Conservation (phyloP, 35 echinoderm and acorn worm genomes). For the Amphiura filiformis region DNA sequence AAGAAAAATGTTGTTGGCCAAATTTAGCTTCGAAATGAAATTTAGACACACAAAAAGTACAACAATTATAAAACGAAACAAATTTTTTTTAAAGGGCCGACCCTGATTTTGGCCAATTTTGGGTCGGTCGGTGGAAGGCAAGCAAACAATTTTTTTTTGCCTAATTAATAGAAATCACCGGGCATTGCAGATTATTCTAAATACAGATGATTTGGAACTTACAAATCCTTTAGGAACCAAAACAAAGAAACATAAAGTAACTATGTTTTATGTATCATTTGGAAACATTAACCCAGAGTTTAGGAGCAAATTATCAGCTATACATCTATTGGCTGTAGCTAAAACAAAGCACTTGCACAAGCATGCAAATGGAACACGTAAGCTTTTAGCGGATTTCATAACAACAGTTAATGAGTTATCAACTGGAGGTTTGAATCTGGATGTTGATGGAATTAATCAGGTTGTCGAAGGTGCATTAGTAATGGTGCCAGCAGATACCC, state of each 20-base stretch:
- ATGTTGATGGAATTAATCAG: slow-evolving; percentile 15
- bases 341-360: slow-evolving; percentile 17
- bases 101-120: too few species aligned
- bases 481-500: slow-evolving; percentile 43
- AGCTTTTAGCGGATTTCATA: slow-evolving; percentile 27
- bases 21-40: too few species aligned
- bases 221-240: slow-evolving; percentile 48
- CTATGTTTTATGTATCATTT: slow-evolving; percentile 36
- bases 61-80: too few species aligned
- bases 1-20: too few species aligned
- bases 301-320: slow-evolving; percentile 18
- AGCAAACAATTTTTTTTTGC: too few species aligned
- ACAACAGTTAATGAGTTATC: background rate
- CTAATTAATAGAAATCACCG: background rate
- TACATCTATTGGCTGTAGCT: slow-evolving; percentile 54
- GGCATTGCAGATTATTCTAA: slow-evolving; percentile 9
- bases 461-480: slow-evolving; percentile 43
- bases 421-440: slow-evolving; percentile 20
- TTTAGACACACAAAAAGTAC: too few species aligned
- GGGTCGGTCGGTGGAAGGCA: too few species aligned
- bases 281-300: slow-evolving; percentile 45
- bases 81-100: too few species aligned
- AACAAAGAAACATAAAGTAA: slow-evolving; percentile 51
- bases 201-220: slow-evolving; percentile 55
- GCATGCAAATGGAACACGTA: background rate